Base-by-base conservation (phyloP, 2,113 vertebrate species). In the Python bivittatus region DNA sequence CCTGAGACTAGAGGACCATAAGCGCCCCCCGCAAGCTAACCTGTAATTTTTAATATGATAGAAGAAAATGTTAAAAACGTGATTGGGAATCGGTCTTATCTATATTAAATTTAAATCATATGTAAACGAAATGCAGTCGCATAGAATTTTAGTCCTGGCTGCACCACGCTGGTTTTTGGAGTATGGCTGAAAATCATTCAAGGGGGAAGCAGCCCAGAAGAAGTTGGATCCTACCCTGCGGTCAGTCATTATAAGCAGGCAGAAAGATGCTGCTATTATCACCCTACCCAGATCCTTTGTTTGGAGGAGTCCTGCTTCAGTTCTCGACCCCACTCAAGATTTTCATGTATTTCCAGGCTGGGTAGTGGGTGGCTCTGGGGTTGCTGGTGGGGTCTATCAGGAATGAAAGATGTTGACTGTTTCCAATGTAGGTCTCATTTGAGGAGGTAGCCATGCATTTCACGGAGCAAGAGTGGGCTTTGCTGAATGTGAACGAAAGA, bases 371-470 rank as follows among this genome's bases (percentile, higher is more conserved):
- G 52, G 4, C 6, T 61, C 1, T 89, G 60, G 60, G 13, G 20
- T 53, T 48, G 58, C n/a, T 8, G n/a, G 48, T 20, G 9, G 29
- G 29, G 20, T 13, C 12, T 56, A 6, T 56, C 4, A 15, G 53
- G n/a, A 79, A 54, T 56, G 79, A 54, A 79, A 38, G 9, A 23
- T 90, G 4, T 42, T 23, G 20, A 25, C 33, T 48, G 1, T 84
- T 79, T 60, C 57, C 83, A 27, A n/a, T 27, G n/a, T 44, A 91
- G 90, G 93, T 96, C 91, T 91, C 93, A 38, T 96, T 95, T 96
- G 95, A 96, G 94, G 95, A 96, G 92, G 95, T 96, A 93, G 95
- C 95, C 52, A n/a, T 96, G 86, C 95, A 94, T 95, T 97, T 97
- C 90, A 95, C 94, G 25, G 90, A 93, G 91, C 95, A 95, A 92